Evolutionary conservation across 2,797 vertebrate genomes (phyloP).

Genomic region (Emydoidea blandingii): DNA sequence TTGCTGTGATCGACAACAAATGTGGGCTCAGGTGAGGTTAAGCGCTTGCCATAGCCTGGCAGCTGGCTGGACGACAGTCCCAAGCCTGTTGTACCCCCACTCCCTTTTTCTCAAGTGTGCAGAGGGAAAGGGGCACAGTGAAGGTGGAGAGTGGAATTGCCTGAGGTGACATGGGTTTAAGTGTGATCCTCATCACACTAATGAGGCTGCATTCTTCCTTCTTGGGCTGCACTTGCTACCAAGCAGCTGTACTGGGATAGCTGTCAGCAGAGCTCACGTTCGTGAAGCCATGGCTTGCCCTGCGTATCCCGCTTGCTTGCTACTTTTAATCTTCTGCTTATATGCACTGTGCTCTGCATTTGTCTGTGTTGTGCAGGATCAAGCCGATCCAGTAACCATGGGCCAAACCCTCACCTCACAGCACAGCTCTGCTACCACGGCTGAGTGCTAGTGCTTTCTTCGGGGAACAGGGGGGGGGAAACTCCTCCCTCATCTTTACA

Average conservation of each 20-base stretch:
- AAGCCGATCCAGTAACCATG: neutral
- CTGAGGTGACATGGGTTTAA: rapidly evolving
- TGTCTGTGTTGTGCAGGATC: neutral
- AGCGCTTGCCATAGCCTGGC: rapidly evolving
- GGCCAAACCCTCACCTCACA: neutral
- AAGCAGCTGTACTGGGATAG: neutral
- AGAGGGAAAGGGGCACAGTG: neutral
- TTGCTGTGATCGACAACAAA: neutral
- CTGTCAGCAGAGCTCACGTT: neutral
- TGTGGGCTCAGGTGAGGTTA: rapidly evolving
- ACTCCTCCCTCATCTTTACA: neutral
- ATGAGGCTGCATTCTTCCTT: neutral
- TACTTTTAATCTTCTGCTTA: neutral
- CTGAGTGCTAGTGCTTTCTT: rapidly evolving
- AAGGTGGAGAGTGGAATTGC: neutral
- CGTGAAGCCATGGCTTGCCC: rapidly evolving
- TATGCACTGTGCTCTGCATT: neutral
- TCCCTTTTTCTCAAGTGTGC: neutral
- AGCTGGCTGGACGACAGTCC: neutral
- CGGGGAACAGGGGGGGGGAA: neutral
- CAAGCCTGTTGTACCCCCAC: rapidly evolving
- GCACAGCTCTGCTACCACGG: neutral
- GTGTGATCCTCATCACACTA: rapidly evolving
- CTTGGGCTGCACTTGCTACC: neutral
- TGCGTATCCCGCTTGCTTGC: rapidly evolving